Evolutionary conservation across 30 jellyfish, hydroid and myxozoan genomes (phyloP).

Genomic region (Catostylus mosaicus): DNA sequence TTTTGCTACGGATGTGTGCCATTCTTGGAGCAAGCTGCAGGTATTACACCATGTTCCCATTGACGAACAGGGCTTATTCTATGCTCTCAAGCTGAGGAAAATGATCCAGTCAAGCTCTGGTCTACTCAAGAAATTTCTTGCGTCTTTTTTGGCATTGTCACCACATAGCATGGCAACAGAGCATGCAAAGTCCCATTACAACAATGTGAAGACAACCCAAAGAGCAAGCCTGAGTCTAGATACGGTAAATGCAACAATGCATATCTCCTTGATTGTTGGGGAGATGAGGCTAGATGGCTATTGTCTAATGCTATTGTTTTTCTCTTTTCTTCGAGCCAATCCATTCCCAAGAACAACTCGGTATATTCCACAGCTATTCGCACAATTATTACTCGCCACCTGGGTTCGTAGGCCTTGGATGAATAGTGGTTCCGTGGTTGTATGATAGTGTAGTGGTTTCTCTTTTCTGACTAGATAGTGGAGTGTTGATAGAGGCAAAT

Average conservation of each 20-base stretch:
- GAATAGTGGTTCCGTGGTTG: too few species aligned
- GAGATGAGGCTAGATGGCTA: too few species aligned
- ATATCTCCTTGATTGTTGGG: conserved; percentile 20
- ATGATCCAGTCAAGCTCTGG: conserved; percentile 48
- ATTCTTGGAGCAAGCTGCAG: conserved; percentile 23
- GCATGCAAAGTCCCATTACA: conserved; percentile 40
- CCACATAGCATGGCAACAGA: conserved; percentile 69
- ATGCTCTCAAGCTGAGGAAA: conserved; percentile 45
- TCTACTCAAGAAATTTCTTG: conserved; percentile 41
- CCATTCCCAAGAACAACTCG: too few species aligned
- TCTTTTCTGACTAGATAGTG: too few species aligned
- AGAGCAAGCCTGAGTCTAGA: conserved; percentile 28
- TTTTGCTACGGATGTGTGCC: conserved; percentile 42
- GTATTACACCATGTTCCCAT: not conserved
- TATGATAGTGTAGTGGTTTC: too few species aligned
- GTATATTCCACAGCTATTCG: too few species aligned
- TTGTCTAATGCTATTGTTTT: too few species aligned
- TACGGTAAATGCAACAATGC: conserved; percentile 8
- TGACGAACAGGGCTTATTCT: conserved; percentile 26
- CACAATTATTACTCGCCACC: too few species aligned
- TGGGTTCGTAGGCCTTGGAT: too few species aligned
- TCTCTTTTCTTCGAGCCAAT: too few species aligned
- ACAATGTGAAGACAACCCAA: conserved; percentile 22
- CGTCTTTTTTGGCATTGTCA: conserved; percentile 21
- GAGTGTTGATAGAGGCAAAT: too few species aligned